Base-by-base conservation (phyloP, 2,888 invertebrate species). In the Boloria euphrosyne region DNA sequence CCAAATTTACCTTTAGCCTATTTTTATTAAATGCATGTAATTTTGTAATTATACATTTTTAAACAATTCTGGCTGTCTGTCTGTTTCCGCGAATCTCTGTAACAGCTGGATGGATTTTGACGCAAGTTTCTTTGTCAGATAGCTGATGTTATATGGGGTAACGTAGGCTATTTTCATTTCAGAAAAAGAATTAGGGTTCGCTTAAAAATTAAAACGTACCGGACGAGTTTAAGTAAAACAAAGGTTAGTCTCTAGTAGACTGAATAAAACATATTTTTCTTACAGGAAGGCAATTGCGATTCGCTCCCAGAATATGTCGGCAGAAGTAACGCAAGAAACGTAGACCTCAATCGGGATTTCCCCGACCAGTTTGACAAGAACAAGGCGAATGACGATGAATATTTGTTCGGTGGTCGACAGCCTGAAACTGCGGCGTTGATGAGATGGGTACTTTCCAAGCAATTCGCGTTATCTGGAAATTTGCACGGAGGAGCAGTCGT, bases 401-500 rank as follows among this genome's bases (percentile, higher is more conserved):
- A 93, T 59, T 80, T 95, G 62, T 89, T 93, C 67, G 89, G 90
- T 0, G 93, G 93, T 0, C 92, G 96, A 51, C 96, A 98, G 82
- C 97, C 97, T 1, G 98, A 99, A 93, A 98, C 98, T 0, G 82
- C 94, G 14, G 97, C 97, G 4, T 92, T 98, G 75, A 98, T 98
- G 93, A 94, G 95, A 51, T 99, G 98, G 98, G 96, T 98, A 53
- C 90, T 95, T 63, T 94, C 94, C 13, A 95, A 96, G 77, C 97
- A 97, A 63, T 99, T 98, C 83, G 98, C 98, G 44, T 92, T 98
- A 58, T 98, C 98, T 0, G 98, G 97, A 2, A 99, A 98, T 86
- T 93, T 98, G 58, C 98, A 98, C 83, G 98, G 98, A n/a, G 98
- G 98, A 3, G 98, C 99, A 46, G 93, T 99, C 0, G 99, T 99